phyloP scores from a whole-genome alignment of 2,797 vertebrate genomes.

The Enteromius thamalakanensis region DNA sequence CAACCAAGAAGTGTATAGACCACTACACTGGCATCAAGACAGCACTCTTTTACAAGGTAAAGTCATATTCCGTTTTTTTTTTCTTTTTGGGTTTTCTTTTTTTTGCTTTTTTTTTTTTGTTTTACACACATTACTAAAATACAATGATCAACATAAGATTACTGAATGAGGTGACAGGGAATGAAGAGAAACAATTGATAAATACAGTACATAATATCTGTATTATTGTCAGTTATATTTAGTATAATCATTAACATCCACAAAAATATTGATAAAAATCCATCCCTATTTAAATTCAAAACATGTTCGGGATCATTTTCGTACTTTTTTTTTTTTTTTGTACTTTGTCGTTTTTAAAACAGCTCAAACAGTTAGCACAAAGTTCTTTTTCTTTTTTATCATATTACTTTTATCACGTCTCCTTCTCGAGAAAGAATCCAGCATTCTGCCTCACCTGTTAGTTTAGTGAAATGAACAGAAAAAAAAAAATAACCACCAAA shows the following conservation, averaged over 20 bases:
- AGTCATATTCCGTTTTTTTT: slow-evolving; percentile 74
- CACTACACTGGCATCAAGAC: slow-evolving; percentile 89
- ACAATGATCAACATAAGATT: slow-evolving; percentile 84
- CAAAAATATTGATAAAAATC: slow-evolving; percentile 83
- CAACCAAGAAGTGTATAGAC: slow-evolving; percentile 72
- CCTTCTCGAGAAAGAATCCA: slow-evolving; percentile 82
- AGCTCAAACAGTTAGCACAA: slow-evolving; percentile 70
- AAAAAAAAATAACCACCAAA: slow-evolving; percentile 53
- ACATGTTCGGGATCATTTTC: slow-evolving; percentile 71
- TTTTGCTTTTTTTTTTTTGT: slow-evolving; percentile 73
- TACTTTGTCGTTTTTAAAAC: slow-evolving; percentile 65
- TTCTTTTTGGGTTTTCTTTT: slow-evolving; percentile 67
- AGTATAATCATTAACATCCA: slow-evolving; percentile 80
- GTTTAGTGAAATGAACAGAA: slow-evolving; percentile 74
- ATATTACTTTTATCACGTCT: slow-evolving; percentile 78
- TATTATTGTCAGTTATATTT: slow-evolving; percentile 70
- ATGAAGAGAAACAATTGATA: slow-evolving; percentile 77
- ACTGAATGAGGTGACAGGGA: slow-evolving; percentile 81
- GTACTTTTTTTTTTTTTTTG: slow-evolving; percentile 56
- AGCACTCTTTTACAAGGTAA: slow-evolving; percentile 84
- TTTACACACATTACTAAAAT: slow-evolving; percentile 84
- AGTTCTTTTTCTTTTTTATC: slow-evolving; percentile 53
- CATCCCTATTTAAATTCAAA: slow-evolving; percentile 75
- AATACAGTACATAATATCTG: slow-evolving; percentile 82
- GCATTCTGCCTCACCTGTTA: slow-evolving; percentile 82